These are phyloP conservation scores for Ceratoteleas bidentatus DNA, from an alignment of 1,140 invertebrate genomes.

Conservation along the genomic window DNA sequence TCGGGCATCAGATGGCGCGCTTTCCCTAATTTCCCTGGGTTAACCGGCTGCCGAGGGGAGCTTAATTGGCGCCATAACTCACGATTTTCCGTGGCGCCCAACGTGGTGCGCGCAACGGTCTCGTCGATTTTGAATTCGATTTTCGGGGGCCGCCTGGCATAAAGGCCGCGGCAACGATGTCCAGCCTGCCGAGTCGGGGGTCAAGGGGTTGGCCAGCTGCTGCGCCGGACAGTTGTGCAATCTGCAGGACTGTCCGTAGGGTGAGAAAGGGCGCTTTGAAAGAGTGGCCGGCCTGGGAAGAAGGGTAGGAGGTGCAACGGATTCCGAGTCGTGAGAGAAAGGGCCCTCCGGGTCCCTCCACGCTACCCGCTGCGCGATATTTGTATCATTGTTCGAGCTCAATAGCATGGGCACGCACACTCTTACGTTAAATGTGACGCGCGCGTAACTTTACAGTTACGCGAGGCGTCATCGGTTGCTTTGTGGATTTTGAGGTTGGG, in stretches of 20 bases:
- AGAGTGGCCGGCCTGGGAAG: slow-evolving; percentile 55
- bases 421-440: too few relatives aligned
- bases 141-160: slow-evolving; percentile 39
- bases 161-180: slow-evolving; percentile 46
- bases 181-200: slow-evolving; percentile 65
- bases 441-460: too few relatives aligned
- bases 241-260: slow-evolving; percentile 48
- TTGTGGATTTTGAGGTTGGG: too few relatives aligned
- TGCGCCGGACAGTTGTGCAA: slow-evolving; percentile 70
- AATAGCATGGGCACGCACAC: slow-evolving; percentile 11
- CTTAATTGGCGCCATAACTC: slow-evolving; percentile 38
- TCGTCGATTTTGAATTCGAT: slow-evolving; percentile 37
- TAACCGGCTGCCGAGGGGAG: slow-evolving; percentile 26
- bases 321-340: slow-evolving; percentile 17
- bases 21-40: slow-evolving; percentile 19
- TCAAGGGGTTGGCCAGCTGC: slow-evolving; percentile 73
- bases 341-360: neutral
- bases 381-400: slow-evolving; percentile 60
- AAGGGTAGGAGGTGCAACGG: slow-evolving; percentile 36
- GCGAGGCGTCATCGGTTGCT: too few relatives aligned
- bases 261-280: slow-evolving; percentile 60
- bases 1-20: slow-evolving; percentile 18
- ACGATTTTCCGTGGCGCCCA: slow-evolving; percentile 49
- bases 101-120: slow-evolving; percentile 14
- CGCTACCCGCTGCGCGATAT: slow-evolving; percentile 23